phyloP scores from a whole-genome alignment of 2,888 invertebrate species.

The Morpho achilles region DNA sequence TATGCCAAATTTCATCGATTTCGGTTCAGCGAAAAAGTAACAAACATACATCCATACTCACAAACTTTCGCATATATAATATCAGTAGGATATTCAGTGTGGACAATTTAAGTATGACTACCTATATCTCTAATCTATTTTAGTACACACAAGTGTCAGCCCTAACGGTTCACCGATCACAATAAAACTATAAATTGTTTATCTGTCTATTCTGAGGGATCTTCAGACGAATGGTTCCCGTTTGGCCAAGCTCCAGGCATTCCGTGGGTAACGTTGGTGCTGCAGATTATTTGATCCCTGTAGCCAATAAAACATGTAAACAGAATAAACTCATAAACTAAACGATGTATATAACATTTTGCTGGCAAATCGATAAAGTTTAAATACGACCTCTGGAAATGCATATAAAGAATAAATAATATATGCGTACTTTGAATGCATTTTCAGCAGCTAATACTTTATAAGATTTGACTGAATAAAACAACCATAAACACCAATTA shows the following conservation, averaged over 20 bases:
- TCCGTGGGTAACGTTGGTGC: slow-evolving; percentile 37
- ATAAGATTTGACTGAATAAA: too few species aligned
- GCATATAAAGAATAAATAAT: not conserved
- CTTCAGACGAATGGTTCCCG: slow-evolving; percentile 32
- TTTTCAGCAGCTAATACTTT: too few species aligned
- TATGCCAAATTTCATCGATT: too few species aligned
- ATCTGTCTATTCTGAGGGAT: slow-evolving; percentile 49
- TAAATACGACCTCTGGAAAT: slow-evolving; percentile 1
- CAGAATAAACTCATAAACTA: slow-evolving; percentile 22
- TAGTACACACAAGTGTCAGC: slow-evolving; percentile 10
- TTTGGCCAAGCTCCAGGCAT: slow-evolving; percentile 51
- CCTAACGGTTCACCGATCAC: slow-evolving; percentile 30
- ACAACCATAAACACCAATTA: too few species aligned
- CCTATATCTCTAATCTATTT: not conserved
- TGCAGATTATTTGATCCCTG: slow-evolving; percentile 26
- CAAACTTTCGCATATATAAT: too few species aligned
- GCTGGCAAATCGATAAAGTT: slow-evolving; percentile 11
- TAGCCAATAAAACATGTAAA: slow-evolving; percentile 27
- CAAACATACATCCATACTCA: too few species aligned
- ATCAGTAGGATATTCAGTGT: too few species aligned
- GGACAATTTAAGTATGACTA: not conserved
- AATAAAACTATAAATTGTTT: slow-evolving; percentile 43
- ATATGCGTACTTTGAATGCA: too few species aligned
- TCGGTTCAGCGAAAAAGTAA: too few species aligned
- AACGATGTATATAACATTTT: slow-evolving; percentile 16